phyloP scores from a whole-genome alignment of 1,140 invertebrate genomes.

The Formica exsecta region DNA sequence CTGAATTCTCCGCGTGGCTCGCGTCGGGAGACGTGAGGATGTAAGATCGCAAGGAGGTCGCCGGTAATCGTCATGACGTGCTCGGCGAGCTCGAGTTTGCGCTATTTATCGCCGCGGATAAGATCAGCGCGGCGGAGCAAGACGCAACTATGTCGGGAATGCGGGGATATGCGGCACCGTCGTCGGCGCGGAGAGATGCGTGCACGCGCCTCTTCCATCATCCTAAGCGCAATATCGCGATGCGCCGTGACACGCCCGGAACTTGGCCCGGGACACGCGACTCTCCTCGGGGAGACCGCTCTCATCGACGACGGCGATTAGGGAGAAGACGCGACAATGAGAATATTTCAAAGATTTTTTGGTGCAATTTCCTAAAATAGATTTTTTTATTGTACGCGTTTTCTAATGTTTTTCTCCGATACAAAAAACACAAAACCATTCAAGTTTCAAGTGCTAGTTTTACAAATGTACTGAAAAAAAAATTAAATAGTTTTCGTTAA shows the following conservation, averaged over 20 bases:
- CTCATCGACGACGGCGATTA: slow-evolving; percentile 10
- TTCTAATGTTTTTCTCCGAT: too few relatives aligned
- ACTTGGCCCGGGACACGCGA: slow-evolving; percentile 37
- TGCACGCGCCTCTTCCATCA: slow-evolving; percentile 47
- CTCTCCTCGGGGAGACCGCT: slow-evolving; percentile 1
- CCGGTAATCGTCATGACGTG: slow-evolving; percentile 38
- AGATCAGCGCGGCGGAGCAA: slow-evolving; percentile 32
- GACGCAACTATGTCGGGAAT: slow-evolving; percentile 54
- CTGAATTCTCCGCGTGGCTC: slow-evolving; percentile 25
- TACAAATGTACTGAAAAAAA: too few relatives aligned
- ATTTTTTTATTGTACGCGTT: too few relatives aligned
- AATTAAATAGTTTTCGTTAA: too few relatives aligned
- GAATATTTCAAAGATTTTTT: too few relatives aligned
- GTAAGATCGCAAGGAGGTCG: slow-evolving; percentile 29
- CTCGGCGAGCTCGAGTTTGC: slow-evolving; percentile 14
- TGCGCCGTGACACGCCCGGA: slow-evolving; percentile 12
- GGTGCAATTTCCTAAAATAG: too few relatives aligned
- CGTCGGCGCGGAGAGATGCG: slow-evolving; percentile 24
- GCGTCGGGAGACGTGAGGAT: background rate
- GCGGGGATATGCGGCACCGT: background rate
- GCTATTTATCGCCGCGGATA: slow-evolving; percentile 52
- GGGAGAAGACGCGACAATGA: too few relatives aligned
- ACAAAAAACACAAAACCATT: too few relatives aligned
- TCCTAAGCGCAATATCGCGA: slow-evolving; percentile 27
- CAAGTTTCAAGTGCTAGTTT: too few relatives aligned